Evolutionary conservation across 1,140 invertebrate species (phyloP).

Genomic region (Drosophila baimaii): DNA sequence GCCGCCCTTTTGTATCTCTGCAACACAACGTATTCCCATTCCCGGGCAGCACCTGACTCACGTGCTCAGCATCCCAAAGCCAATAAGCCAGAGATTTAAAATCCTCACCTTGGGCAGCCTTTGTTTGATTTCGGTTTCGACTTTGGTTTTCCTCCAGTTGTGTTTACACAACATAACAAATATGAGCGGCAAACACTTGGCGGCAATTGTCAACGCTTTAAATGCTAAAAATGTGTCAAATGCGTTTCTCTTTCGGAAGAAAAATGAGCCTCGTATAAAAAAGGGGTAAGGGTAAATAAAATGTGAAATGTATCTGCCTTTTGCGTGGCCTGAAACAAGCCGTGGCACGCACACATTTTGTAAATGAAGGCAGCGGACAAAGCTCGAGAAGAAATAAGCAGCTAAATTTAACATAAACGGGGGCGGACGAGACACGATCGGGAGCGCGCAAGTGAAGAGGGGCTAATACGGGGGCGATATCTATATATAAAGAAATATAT

Average conservation of each 20-base stretch:
- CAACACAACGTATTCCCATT: slow-evolving; percentile 48
- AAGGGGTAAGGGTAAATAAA: slow-evolving; percentile 56
- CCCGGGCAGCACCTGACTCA: slow-evolving; percentile 36
- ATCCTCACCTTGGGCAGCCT: slow-evolving; percentile 28
- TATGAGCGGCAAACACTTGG: slow-evolving; percentile 63
- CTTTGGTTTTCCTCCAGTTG: slow-evolving; percentile 32
- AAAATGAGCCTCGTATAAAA: slow-evolving; percentile 72
- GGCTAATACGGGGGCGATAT: slow-evolving; percentile 23
- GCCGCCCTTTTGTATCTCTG: slow-evolving; percentile 42
- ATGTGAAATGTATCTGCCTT: slow-evolving; percentile 68
- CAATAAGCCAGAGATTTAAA: slow-evolving; percentile 35
- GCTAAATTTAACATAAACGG: slow-evolving; percentile 44
- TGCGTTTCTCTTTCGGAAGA: slow-evolving; percentile 73
- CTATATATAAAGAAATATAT: not conserved
- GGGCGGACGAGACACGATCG: slow-evolving; percentile 38
- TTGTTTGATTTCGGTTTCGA: slow-evolving; percentile 51
- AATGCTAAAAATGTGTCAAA: slow-evolving; percentile 79
- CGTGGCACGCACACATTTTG: slow-evolving; percentile 73
- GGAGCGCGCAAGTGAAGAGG: slow-evolving; percentile 2
- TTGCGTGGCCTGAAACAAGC: slow-evolving; percentile 66
- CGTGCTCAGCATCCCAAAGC: slow-evolving; percentile 74
- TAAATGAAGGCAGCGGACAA: slow-evolving; percentile 64
- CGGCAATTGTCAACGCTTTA: slow-evolving; percentile 75
- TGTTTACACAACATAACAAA: slow-evolving; percentile 67
- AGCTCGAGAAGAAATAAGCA: slow-evolving; percentile 16